A percentile compares a stretch with the other conserved stretches of the same genome.
These are phyloP conservation scores for Galerucella pusilla DNA, from an alignment of 2,888 invertebrate species.

Conservation along the genomic window DNA sequence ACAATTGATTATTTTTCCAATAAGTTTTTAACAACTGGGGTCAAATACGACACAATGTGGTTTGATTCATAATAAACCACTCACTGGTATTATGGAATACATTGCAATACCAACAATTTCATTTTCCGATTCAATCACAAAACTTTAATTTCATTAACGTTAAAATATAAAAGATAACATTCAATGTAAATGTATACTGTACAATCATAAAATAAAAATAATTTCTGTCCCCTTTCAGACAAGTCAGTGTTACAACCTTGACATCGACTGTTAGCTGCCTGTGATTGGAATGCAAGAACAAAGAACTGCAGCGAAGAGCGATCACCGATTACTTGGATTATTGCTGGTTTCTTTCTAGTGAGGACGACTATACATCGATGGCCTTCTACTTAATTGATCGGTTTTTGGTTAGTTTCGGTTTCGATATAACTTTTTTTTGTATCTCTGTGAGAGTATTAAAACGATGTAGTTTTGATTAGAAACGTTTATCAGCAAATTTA, in stretches of 20 bases:
- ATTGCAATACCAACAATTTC: no score
- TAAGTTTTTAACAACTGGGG: no score
- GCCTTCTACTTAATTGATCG: slow-evolving; percentile 29
- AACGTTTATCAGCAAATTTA: no score
- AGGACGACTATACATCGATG: slow-evolving; percentile 26
- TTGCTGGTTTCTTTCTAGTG: slow-evolving; percentile 21
- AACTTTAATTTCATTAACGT: no score
- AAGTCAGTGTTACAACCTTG: background rate
- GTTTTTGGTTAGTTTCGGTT: slow-evolving; percentile 22
- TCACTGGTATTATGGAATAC: no score
- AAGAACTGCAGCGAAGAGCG: slow-evolving; percentile 43
- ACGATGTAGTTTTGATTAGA: background rate
- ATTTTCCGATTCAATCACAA: no score
- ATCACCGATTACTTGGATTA: slow-evolving; percentile 22
- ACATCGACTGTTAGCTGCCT: slow-evolving; percentile 17
- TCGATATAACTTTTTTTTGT: slow-evolving; percentile 20
- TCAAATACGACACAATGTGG: no score
- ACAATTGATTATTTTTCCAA: no score
- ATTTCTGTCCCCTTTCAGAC: background rate
- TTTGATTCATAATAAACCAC: no score
- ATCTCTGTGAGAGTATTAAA: background rate
- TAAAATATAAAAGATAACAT: no score
- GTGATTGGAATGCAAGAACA: slow-evolving; percentile 45
- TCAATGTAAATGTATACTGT: no score
- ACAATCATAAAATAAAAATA: background rate